Conservation (phyloP, 1,140 invertebrate genomes). For the Latrodectus geometricus region DNA sequence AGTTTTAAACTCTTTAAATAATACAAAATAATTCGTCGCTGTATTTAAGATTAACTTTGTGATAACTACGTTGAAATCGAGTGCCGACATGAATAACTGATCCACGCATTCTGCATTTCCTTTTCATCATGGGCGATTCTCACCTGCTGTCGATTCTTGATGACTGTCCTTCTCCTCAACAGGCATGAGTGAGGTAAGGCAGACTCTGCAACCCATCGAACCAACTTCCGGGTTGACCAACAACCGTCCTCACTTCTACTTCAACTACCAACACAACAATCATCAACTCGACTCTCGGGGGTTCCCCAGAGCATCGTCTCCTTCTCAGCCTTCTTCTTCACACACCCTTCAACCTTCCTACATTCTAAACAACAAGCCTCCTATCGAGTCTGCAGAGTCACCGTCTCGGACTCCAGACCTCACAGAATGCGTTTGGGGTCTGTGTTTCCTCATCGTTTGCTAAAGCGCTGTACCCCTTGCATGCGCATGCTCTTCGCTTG, state of each 20-base stretch:
- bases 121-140: too few relatives aligned
- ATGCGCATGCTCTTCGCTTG: background rate
- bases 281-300: constrained; percentile 25
- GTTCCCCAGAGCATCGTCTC: constrained; percentile 31
- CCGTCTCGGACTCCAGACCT: constrained; percentile 43
- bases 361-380: constrained; percentile 53
- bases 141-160: background rate
- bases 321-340: constrained; percentile 42
- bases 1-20: too few relatives aligned
- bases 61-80: too few relatives aligned
- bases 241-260: constrained; percentile 49
- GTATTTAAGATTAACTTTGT: too few relatives aligned
- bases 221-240: constrained; percentile 39
- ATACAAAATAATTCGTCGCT: too few relatives aligned
- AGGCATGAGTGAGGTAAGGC: constrained; percentile 59
- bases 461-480: background rate
- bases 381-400: background rate
- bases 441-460: background rate
- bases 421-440: constrained; percentile 56
- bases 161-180: constrained; percentile 33
- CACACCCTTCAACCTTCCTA: constrained; percentile 51
- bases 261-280: constrained; percentile 53
- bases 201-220: constrained; percentile 40
- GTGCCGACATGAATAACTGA: too few relatives aligned
- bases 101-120: too few relatives aligned